Evolutionary conservation across 2,888 invertebrate species (phyloP).

Genomic region (Ditula angustiorana): DNA sequence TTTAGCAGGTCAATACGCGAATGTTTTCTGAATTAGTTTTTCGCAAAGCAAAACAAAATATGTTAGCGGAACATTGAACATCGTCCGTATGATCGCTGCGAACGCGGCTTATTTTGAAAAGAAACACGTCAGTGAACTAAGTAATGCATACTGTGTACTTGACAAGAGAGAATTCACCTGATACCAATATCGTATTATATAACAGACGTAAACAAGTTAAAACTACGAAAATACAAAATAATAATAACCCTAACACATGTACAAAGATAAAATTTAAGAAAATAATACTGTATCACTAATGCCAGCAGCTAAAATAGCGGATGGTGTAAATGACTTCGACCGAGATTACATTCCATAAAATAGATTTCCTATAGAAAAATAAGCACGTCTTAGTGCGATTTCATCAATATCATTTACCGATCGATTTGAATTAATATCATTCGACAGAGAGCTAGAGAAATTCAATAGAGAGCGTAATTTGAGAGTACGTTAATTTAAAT

Average conservation of each 20-base stretch:
- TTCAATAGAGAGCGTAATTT: constrained; percentile 71
- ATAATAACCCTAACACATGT: constrained; percentile 77
- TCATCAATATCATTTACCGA: constrained; percentile 50
- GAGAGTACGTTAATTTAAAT: constrained; percentile 53
- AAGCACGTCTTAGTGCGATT: constrained; percentile 52
- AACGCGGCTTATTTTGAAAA: constrained; percentile 26
- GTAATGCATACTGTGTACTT: constrained; percentile 22
- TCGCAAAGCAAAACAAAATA: too few relatives aligned
- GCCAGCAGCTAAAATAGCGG: constrained; percentile 72
- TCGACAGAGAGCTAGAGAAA: constrained; percentile 66
- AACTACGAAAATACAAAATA: constrained; percentile 66
- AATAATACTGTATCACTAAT: constrained; percentile 83
- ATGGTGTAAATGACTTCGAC: constrained; percentile 50
- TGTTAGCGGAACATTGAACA: too few relatives aligned
- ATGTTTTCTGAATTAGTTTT: neutral
- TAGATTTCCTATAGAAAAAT: constrained; percentile 49
- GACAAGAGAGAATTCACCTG: constrained; percentile 38
- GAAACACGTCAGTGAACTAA: constrained; percentile 31
- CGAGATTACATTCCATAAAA: constrained; percentile 26
- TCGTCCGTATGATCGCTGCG: neutral
- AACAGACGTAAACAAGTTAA: constrained; percentile 66
- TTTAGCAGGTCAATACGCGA: neutral
- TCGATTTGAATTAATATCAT: constrained; percentile 39
- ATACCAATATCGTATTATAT: constrained; percentile 47
- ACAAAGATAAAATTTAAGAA: constrained; percentile 76